Evolutionary conservation across 2,797 vertebrate species (phyloP).

Genomic region (Cyprinella venusta): DNA sequence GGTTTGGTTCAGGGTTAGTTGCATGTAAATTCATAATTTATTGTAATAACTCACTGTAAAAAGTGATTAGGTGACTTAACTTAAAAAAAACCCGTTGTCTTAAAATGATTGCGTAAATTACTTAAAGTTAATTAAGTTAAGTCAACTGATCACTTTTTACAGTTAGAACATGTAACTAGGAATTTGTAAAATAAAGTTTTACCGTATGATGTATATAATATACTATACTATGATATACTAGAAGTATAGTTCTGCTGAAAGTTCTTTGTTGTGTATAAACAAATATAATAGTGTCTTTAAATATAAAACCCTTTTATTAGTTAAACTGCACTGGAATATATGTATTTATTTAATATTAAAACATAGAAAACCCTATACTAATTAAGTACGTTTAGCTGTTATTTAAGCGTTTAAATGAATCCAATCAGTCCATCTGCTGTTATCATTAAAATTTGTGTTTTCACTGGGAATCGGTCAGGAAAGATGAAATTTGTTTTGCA

Average conservation of each 20-base stretch:
- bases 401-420: background rate
- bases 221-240: no score
- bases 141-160: background rate
- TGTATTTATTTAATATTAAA: background rate
- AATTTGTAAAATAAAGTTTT: background rate
- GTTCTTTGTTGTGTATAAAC: background rate
- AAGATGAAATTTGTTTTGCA: background rate
- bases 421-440: background rate
- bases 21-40: background rate
- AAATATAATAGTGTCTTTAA: constrained; percentile 8
- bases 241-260: background rate
- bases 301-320: background rate
- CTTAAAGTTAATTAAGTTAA: no score
- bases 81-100: no score
- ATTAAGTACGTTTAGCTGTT: background rate
- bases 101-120: no score
- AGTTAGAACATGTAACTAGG: background rate
- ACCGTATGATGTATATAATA: background rate
- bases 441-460: background rate
- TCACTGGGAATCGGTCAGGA: background rate
- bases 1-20: background rate
- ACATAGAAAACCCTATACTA: background rate
- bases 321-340: background rate
- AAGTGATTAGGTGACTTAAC: no score
- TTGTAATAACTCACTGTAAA: background rate